Percentiles rank a stretch among this genome's conserved stretches.
Conservation (phyloP, 30 jellyfish, hydroid and myxozoan genomes). For the Cassiopea xamachana region DNA sequence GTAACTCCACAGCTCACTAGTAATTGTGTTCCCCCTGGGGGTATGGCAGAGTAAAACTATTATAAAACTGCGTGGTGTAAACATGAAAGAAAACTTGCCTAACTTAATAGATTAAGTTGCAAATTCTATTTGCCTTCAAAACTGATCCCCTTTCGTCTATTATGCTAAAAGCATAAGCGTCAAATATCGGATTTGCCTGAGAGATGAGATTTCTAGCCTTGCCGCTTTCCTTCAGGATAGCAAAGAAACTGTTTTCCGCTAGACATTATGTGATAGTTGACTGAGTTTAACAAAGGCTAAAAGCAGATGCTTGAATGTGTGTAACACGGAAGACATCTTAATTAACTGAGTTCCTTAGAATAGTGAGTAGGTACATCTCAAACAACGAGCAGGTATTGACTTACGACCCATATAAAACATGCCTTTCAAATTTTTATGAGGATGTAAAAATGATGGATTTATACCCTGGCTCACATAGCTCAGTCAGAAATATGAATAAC, state of each 20-base stretch:
- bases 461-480: too few species aligned
- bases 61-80: neutral
- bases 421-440: neutral
- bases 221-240: neutral
- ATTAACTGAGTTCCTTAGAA: neutral
- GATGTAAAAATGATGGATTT: neutral
- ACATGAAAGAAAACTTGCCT: neutral
- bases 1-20: constrained; percentile 16
- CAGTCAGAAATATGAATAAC: too few species aligned
- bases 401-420: neutral
- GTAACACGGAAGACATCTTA: neutral
- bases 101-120: neutral
- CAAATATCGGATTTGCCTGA: neutral
- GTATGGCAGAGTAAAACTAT: neutral
- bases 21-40: neutral
- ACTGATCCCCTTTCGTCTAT: constrained; percentile 1
- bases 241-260: neutral
- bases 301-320: neutral
- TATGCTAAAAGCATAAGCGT: neutral
- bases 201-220: neutral
- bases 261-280: neutral
- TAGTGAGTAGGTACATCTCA: neutral
- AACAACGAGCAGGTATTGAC: neutral
- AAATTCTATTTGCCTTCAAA: neutral
- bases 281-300: neutral